phyloP scores from a whole-genome alignment of 2,113 vertebrate genomes.

The Corythoichthys haematopterus region DNA sequence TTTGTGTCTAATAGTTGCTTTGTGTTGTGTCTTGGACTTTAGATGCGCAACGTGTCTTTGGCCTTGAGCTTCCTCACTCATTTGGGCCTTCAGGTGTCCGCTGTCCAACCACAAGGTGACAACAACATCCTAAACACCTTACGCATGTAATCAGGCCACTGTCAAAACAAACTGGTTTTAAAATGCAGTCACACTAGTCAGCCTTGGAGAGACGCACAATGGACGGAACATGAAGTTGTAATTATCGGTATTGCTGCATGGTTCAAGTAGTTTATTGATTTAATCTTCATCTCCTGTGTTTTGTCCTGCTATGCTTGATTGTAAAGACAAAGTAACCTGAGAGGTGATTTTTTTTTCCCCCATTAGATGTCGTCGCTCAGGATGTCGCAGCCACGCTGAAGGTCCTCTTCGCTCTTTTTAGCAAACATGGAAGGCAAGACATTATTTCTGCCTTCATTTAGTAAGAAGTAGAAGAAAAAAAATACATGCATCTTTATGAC shows the following conservation, averaged over 20 bases:
- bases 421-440: slow-evolving; percentile 74
- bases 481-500: neutral
- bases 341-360: slow-evolving; percentile 31
- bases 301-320: neutral
- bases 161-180: neutral
- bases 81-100: slow-evolving; percentile 62
- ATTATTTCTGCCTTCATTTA: neutral
- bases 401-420: slow-evolving; percentile 82
- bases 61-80: slow-evolving; percentile 83
- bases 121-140: neutral
- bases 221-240: neutral
- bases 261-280: neutral
- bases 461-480: neutral
- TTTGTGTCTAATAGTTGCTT: too few relatives aligned
- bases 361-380: slow-evolving; percentile 81
- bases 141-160: neutral
- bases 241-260: neutral
- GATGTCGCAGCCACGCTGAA: slow-evolving; percentile 73
- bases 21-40: neutral
- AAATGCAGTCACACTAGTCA: too few relatives aligned
- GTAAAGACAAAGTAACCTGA: neutral
- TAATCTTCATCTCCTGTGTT: neutral
- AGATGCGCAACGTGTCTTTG: slow-evolving; percentile 87
- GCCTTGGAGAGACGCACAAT: neutral
- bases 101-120: slow-evolving; percentile 81